Evolutionary conservation across 1,140 invertebrate genomes (phyloP), one percentile per base, ranked within the genome.

Genomic region (Brachionus calyciflorus): DNA sequence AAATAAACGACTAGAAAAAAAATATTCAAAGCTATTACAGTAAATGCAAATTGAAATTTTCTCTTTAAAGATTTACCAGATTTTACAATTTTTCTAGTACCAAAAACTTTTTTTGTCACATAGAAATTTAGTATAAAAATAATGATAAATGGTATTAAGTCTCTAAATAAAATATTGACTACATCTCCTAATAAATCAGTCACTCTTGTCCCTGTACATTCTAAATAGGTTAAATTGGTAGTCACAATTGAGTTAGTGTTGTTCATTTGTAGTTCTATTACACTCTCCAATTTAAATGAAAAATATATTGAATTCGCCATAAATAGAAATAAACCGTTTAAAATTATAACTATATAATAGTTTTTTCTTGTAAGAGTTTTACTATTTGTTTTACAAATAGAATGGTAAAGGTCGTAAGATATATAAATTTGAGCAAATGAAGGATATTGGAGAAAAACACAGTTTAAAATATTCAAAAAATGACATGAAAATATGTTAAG

Each of bases 291-390:
- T 17, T 40, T 17, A 21, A 37, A 63, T 6, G 57, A 37, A 21
- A 63, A 63, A 40, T 63, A 63, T 37, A 63, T 21, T 40, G 57
- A 63, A 63, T 63, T 63, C 10, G 33, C 57, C 14, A 63, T 37
- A 33, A 63, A 33, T 37, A 12, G 10, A 17, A 63, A 17, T 3
- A 63, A 10, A 63, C 7, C 19, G 4, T 33, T 63, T 21, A 40
- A n/a, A 7, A 37, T 63, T 7, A n/a, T n/a, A n/a, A 40, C 10
- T 5, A 40, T 37, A 63, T 33, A 63, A 30, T 63, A 63, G 40
- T n/a, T 17, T 37, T 63, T 63, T 63, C 37, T 63, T 5, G 7
- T 41, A 19, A 63, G 40, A 21, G 14, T 4, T 37, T 63, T 63
- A n/a, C 12, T 33, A 24, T 65, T 65, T 21, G 24, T n/a, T 14